A percentile compares a stretch with the other conserved stretches of the same genome.
Evolutionary conservation across 2,888 invertebrate species (phyloP).

Genomic region (Drosophila paramelanica): DNA sequence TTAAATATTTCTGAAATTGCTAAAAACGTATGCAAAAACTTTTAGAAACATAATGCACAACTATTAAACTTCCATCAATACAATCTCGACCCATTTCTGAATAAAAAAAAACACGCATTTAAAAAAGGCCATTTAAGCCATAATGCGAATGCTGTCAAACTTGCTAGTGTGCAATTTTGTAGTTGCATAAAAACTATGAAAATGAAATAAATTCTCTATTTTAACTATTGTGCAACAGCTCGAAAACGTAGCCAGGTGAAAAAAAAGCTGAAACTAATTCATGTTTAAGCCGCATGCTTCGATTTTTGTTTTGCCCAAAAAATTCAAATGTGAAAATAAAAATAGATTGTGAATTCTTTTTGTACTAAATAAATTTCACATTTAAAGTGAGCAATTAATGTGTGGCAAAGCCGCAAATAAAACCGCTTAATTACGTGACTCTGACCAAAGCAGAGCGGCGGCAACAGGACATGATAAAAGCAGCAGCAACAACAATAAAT

Average conservation of each 20-base stretch:
- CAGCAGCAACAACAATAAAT: slow-evolving; percentile 9
- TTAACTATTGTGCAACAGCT: neutral
- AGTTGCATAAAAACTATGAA: neutral
- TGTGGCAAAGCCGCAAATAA: slow-evolving; percentile 76
- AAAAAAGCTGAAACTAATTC: slow-evolving; percentile 5
- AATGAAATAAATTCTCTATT: slow-evolving; percentile 4
- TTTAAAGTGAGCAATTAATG: slow-evolving; percentile 77
- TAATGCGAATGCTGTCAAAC: no score
- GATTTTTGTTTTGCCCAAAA: neutral
- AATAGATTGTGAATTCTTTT: slow-evolving; percentile 9
- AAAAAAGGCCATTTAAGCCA: no score
- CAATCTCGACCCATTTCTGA: no score
- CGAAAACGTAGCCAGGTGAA: neutral
- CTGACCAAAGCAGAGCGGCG: slow-evolving; percentile 34
- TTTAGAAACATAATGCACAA: no score
- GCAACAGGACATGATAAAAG: slow-evolving; percentile 13
- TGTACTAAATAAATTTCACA: slow-evolving; percentile 61
- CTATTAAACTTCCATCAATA: neutral
- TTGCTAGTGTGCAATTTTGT: neutral
- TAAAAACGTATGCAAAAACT: no score
- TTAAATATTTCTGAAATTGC: no score
- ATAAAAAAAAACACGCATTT: no score
- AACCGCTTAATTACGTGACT: slow-evolving; percentile 79
- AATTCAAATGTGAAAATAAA: slow-evolving; percentile 14
- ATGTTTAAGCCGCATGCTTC: slow-evolving; percentile 8